Evolutionary conservation across 2,888 invertebrate genomes (phyloP).

Genomic region (Germaria angustata): DNA sequence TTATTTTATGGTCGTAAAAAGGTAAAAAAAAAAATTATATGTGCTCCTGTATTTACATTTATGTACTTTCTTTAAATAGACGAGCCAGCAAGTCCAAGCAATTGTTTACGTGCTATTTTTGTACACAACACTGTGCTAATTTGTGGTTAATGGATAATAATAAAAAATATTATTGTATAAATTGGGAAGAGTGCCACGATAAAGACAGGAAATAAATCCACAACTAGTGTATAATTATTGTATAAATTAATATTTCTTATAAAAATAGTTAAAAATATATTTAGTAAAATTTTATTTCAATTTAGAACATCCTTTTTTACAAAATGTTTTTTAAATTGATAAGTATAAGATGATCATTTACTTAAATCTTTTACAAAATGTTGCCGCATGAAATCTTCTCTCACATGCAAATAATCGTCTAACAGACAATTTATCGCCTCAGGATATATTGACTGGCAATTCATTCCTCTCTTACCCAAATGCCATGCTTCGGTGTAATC

Average conservation of each 20-base stretch:
- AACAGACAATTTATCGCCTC: constrained; percentile 69
- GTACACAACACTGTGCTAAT: constrained; percentile 76
- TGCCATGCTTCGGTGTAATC: constrained; percentile 70
- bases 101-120: constrained; percentile 78
- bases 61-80: constrained; percentile 65
- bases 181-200: constrained; percentile 75
- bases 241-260: constrained; percentile 6
- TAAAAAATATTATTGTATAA: constrained; percentile 76
- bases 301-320: constrained; percentile 30
- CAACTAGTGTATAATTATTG: background rate
- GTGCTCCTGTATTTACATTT: too few relatives aligned
- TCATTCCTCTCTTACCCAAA: constrained; percentile 70
- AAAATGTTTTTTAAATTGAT: background rate
- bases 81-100: constrained; percentile 77
- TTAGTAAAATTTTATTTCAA: constrained; percentile 36
- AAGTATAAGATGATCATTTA: background rate
- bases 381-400: constrained; percentile 64
- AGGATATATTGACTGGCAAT: constrained; percentile 69
- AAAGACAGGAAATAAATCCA: background rate
- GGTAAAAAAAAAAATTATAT: constrained; percentile 68
- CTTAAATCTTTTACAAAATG: constrained; percentile 11
- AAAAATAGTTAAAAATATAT: constrained; percentile 10
- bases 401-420: constrained; percentile 71
- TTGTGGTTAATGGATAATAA: constrained; percentile 74
- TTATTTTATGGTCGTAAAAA: constrained; percentile 78